These are phyloP conservation scores for Pseudopleuronectes americanus DNA, from an alignment of 2,797 vertebrate species.

Conservation along the genomic window DNA sequence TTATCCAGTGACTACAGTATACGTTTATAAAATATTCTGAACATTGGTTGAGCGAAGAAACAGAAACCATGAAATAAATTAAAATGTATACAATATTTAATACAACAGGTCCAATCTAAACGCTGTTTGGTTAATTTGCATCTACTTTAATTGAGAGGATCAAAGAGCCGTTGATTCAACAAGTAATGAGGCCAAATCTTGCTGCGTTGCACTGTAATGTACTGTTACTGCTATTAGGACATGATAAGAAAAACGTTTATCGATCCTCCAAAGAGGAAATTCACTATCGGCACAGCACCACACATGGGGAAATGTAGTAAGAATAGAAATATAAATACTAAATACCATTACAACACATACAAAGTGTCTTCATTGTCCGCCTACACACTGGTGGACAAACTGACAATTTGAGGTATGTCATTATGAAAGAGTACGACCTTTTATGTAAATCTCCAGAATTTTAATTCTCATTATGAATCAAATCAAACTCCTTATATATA, in stretches of 20 bases:
- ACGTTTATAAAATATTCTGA: not conserved
- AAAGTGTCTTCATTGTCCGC: too few relatives aligned
- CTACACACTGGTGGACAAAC: too few relatives aligned
- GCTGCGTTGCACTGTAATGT: not conserved
- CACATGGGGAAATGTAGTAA: too few relatives aligned
- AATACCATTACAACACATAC: too few relatives aligned
- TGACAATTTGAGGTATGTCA: not conserved
- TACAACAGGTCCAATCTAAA: not conserved
- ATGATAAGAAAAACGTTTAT: too few relatives aligned
- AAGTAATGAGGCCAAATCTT: not conserved
- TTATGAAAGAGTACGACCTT: not conserved
- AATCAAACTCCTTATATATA: not conserved
- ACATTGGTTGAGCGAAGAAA: not conserved
- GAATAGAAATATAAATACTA: too few relatives aligned
- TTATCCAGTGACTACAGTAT: not conserved
- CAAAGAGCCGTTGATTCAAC: not conserved
- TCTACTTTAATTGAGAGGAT: not conserved
- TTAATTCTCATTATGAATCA: not conserved
- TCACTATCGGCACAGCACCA: too few relatives aligned
- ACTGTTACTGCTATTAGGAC: too few relatives aligned
- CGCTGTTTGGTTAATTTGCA: not conserved
- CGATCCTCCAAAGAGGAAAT: too few relatives aligned
- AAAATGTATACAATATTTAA: not conserved
- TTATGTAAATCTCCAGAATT: not conserved
- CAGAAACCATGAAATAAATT: not conserved